Evolutionary conservation across 2,113 vertebrate genomes (phyloP), one percentile per base, ranked within the genome.

Genomic region (Pipra filicauda): DNA sequence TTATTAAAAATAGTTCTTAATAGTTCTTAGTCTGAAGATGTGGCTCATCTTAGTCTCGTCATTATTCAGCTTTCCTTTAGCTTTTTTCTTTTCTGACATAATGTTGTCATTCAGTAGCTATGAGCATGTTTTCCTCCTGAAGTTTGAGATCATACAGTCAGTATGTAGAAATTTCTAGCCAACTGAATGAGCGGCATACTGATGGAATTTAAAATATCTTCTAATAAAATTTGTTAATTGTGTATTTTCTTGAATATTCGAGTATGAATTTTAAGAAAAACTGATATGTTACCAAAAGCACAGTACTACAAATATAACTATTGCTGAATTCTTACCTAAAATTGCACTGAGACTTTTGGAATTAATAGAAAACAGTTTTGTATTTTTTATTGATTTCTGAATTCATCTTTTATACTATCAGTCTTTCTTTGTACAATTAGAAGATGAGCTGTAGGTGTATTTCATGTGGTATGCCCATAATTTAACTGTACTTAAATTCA

Each of bases 241-340:
- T 77, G 2, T 55, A 28, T 77, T 89, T 76, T 87, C 43, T 43
- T 70, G 39, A 51, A 66, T 39, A 28, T 22, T 3, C 15, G 44
- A 23, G 18, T 44, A 15, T 66, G 33, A 77, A 24, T 28, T 17
- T 7, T 4, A 71, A 78, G 11, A 55, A 58, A 73, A 43, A 3
- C 5, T 9, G 5, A 24, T 70, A n/a, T 3, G 7, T 26, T 51
- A 3, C 44, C 1, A 0, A 39, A 54, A 69, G 6, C 44, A 6
- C 19, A 59, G 8, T 85, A 66, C 10, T 85, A 26, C 26, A 66
- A 18, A 43, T 43, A 48, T 31, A 82, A 33, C 33, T 48, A 5
- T 24, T 37, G 30, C 23, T 43, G 15, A 61, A 46, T 78, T 72
- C 8, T 65, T 81, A 55, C 23, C 35, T 88, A 30, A 46, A 85